Base-by-base conservation (phyloP, 2,113 vertebrate species). In the Nibea coibor region DNA sequence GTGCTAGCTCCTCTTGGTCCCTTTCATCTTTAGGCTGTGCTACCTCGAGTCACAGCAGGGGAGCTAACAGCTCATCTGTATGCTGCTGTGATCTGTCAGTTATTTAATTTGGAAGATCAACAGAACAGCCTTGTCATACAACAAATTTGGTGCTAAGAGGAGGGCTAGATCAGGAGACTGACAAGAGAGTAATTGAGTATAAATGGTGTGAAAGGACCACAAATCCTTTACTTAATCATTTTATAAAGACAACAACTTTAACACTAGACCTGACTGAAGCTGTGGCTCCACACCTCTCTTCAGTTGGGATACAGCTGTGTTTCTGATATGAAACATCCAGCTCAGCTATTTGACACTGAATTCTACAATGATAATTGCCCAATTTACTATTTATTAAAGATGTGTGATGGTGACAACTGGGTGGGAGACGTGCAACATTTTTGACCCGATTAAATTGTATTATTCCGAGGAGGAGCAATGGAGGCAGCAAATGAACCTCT, bases 81-180 rank as follows among this genome's bases (percentile, higher is more conserved):
- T 61, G 66, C 61, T 56, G 62, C 81, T 84, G 81, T 54, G 78
- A 75, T 75, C 63, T 63, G 17, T 64, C 79, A 80, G 43, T 70
- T 80, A 71, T 80, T 80, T 74, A 22, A 84, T 80, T 67, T 72
- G 72, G 53, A 70, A 45, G 68, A 81, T 67, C 72, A 73, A 85
- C 69, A 80, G 51, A 74, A 57, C 39, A 63, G 31, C 31, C 42
- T 75, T 57, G 72, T 57, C 17, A 4, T 58, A 48, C 26, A 66
- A 72, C 61, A 72, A 26, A 69, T 70, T 54, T 62, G 28, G 5
- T 22, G 14, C 22, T 28, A 39, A 84, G 8, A 68, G 12, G 42
- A 72, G 15, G 20, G 20, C 16, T 42, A 26, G 35, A 62, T 75
- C 20, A 78, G 71, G 28, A 56, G 31, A 35, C 56, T 63, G 24